phyloP scores from a whole-genome alignment of 2,113 vertebrate genomes.

The Hydropotes inermis region DNA sequence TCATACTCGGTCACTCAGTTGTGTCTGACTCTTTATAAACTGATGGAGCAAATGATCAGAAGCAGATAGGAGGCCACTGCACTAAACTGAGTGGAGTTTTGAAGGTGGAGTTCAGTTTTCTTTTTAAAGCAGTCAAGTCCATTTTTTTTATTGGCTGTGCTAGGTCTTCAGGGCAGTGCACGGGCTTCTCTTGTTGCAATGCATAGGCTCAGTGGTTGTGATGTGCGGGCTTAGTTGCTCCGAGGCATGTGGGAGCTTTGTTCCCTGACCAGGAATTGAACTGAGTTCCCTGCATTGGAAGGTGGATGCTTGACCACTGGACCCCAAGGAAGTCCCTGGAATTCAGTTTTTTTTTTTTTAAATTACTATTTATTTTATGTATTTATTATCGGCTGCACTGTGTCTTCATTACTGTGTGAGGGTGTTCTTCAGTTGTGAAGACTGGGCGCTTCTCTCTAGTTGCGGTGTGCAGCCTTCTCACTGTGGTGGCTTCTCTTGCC shows the following conservation, averaged over 20 bases:
- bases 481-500: background rate
- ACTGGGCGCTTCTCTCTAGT: background rate
- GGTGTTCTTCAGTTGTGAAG: background rate
- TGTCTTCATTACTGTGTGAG: background rate
- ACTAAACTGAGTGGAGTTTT: background rate
- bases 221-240: background rate
- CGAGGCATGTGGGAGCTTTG: background rate
- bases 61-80: background rate
- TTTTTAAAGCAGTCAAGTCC: background rate
- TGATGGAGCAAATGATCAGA: background rate
- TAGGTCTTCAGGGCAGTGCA: background rate
- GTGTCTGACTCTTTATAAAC: background rate
- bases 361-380: background rate
- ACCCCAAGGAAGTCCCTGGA: background rate
- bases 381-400: background rate
- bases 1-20: accelerated
- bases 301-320: background rate
- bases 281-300: background rate
- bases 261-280: background rate
- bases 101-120: background rate
- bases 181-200: background rate
- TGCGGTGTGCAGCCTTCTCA: background rate
- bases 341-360: background rate
- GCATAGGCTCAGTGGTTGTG: background rate
- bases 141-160: background rate